A percentile compares a stretch with the other conserved stretches of the same genome.
phyloP scores from a whole-genome alignment of 2,797 vertebrate genomes.

The Enteromius unitaeniatus region DNA sequence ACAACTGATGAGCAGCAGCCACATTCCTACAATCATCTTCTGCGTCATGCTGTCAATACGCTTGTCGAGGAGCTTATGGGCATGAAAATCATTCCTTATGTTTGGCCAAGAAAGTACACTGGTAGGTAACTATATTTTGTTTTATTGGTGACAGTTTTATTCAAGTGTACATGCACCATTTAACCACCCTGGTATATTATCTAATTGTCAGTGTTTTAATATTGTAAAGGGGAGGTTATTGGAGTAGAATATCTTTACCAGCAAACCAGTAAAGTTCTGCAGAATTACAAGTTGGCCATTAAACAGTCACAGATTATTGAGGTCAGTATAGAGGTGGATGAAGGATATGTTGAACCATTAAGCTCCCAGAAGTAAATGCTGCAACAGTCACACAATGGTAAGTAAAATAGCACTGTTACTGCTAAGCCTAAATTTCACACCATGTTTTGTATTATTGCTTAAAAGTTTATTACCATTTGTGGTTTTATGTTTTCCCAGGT shows the following conservation, averaged over 20 bases:
- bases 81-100: background rate
- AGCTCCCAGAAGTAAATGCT: background rate
- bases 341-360: background rate
- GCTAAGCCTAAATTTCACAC: background rate
- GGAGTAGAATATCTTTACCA: too few species aligned
- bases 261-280: too few species aligned
- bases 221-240: too few species aligned
- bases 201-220: too few species aligned
- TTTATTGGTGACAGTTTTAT: background rate
- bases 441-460: background rate
- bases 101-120: constrained; percentile 9
- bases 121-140: background rate
- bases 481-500: background rate
- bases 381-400: constrained; percentile 6
- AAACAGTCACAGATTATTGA: too few species aligned
- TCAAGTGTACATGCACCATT: background rate
- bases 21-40: too few species aligned
- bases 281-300: background rate
- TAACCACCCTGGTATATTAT: background rate
- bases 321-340: too few species aligned
- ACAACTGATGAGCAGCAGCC: too few species aligned
- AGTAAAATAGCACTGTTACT: background rate
- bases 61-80: too few species aligned
- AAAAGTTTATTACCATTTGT: background rate
- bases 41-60: too few species aligned